phyloP scores from a whole-genome alignment of 2,888 invertebrate genomes.

The Theodoxus fluviatilis region DNA sequence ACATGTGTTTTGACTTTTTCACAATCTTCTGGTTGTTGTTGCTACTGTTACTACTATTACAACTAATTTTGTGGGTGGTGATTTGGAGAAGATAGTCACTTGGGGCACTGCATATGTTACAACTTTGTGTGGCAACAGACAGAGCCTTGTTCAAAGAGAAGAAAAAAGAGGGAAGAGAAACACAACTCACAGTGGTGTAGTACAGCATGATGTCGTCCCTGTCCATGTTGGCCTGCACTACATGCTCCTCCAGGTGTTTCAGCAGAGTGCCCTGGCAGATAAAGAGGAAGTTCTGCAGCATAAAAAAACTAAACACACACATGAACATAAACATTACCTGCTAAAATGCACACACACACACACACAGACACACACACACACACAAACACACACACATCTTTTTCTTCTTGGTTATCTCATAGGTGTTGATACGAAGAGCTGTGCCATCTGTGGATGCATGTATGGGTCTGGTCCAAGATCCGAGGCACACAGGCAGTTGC shows the following conservation, averaged over 20 bases:
- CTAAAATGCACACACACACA: not conserved
- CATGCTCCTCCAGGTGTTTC: slow-evolving; percentile 70
- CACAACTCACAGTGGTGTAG: slow-evolving; percentile 69
- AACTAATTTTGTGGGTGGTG: not conserved
- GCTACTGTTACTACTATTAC: not conserved
- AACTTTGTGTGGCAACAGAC: no score
- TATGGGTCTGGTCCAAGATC: no score
- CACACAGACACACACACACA: not conserved
- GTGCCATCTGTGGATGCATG: no score
- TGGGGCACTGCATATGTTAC: no score
- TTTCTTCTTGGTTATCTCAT: not conserved
- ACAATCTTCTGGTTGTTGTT: not conserved
- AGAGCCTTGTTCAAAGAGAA: no score
- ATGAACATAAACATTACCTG: not conserved
- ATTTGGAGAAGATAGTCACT: no score
- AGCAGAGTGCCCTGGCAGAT: slow-evolving; percentile 69
- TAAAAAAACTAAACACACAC: not conserved
- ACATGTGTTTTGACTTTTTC: not conserved
- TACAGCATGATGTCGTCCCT: slow-evolving; percentile 69
- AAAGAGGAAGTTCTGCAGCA: slow-evolving; percentile 12
- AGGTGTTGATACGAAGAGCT: no score
- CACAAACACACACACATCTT: not conserved
- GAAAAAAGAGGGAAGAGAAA: no score
- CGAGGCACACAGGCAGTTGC: no score
- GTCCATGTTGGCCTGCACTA: slow-evolving; percentile 68